Conservation (phyloP, 1,140 invertebrate genomes). For the Mamestra configurata region DNA sequence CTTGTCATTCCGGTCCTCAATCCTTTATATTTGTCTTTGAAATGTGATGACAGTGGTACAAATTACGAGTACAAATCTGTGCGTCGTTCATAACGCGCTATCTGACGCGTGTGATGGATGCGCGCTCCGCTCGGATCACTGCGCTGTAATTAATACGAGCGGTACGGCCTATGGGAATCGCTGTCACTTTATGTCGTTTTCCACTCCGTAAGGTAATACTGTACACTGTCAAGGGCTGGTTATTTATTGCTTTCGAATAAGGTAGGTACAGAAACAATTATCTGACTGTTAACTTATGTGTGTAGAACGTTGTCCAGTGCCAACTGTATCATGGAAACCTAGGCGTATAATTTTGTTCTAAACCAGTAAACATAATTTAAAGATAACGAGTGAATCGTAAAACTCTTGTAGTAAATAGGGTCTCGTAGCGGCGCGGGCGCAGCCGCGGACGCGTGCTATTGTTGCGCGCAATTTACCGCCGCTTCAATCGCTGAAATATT, state of each 20-base stretch:
- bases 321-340: conserved; percentile 25
- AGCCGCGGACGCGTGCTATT: conserved; percentile 74
- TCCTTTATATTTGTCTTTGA: conserved; percentile 88
- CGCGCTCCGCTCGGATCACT: conserved; percentile 74
- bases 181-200: conserved; percentile 78
- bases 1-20: conserved; percentile 86
- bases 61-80: conserved; percentile 87
- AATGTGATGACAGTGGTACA: conserved; percentile 88
- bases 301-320: background rate
- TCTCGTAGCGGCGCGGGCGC: conserved; percentile 57
- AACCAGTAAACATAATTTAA: conserved; percentile 79
- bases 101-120: conserved; percentile 84
- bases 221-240: conserved; percentile 70
- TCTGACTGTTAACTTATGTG: conserved; percentile 42
- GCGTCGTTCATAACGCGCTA: conserved; percentile 84
- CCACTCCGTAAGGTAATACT: conserved; percentile 72
- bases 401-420: conserved; percentile 79
- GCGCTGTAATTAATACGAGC: conserved; percentile 83
- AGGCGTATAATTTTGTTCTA: conserved; percentile 41
- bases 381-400: conserved; percentile 85
- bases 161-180: conserved; percentile 74
- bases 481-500: conserved; percentile 88
- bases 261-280: conserved; percentile 58
- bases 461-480: conserved; percentile 86
- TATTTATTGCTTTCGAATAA: conserved; percentile 61